Evolutionary conservation across 2,113 vertebrate genomes (phyloP).

Genomic region (Eptesicus fuscus): DNA sequence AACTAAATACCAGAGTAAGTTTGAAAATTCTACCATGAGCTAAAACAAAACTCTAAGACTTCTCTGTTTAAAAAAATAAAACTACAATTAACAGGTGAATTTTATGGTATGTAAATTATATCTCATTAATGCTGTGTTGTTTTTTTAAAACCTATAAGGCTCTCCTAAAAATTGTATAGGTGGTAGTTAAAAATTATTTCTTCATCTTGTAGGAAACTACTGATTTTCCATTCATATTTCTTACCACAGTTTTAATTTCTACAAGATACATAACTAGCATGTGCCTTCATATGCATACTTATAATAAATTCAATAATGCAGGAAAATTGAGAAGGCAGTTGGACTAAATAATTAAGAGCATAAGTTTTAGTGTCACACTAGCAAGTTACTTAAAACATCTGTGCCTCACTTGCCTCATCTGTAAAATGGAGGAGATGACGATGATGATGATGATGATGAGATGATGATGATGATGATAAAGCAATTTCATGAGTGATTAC

Average conservation of each 20-base stretch:
- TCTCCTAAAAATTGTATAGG: neutral
- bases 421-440: neutral
- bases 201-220: neutral
- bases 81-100: neutral
- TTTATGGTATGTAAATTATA: neutral
- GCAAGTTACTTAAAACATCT: neutral
- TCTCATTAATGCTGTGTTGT: neutral
- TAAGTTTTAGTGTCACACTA: neutral
- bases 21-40: constrained; percentile 19
- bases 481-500: neutral
- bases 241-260: neutral
- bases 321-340: neutral
- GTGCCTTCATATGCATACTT: neutral
- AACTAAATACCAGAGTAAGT: neutral
- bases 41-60: constrained; percentile 5
- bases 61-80: neutral
- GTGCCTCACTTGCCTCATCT: neutral
- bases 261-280: neutral
- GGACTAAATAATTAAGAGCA: neutral
- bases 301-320: neutral
- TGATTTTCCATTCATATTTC: neutral
- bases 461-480: neutral
- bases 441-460: neutral
- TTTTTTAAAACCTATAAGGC: neutral
- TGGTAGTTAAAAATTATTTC: neutral